Base-by-base conservation (phyloP, 2,113 vertebrate genomes). In the Pycnonotus jocosus region DNA sequence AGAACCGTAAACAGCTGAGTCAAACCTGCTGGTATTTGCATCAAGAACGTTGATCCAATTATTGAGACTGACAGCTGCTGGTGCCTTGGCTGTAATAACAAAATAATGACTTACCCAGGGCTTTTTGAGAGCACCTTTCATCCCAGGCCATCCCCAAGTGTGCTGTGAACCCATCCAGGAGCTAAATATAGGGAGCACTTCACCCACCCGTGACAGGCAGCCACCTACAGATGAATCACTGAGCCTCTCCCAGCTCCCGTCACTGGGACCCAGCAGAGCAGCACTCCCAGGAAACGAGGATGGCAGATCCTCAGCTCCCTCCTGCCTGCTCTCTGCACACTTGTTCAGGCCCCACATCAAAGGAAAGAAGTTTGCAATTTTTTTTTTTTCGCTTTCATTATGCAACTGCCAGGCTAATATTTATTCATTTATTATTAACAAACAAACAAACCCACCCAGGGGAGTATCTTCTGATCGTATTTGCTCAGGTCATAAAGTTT, bases 171-270 rank as follows among this genome's bases (percentile, higher is more conserved):
- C 77, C 64, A 64, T 74, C 37, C 71, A 86, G 14, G 20, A 45
- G 69, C 76, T 96, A 95, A 92, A 78, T 81, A 94, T 96, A 94
- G 93, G 64, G 73, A 74, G 44, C 4, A 14, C 60, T 60, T 94
- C 92, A 93, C 92, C 95, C 90, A 88, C 76, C 85, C 7, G 1
- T 93, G 93, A 96, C 94, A 96, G 85, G 93, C 96, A 96, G 44
- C 92, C 96, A 74, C 94, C 96, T 11, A 95, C 94, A 0, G 68
- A 86, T 96, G 95, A 97, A 83, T 97, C 96, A 96, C 82, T 42
- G 82, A 83, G 51, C 77, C 38, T 92, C 85, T 94, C 79, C n/a
- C 79, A 62, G 93, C 64, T 91, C 79, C 56, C 68, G 13, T 56
- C 85, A 37, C 0, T 0, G 0, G 50, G 25, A 62, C 28, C 58